A percentile compares a stretch with the other conserved stretches of the same genome.
These are phyloP conservation scores for Bellardia pandia DNA, from an alignment of 2,888 invertebrate genomes.

Conservation along the genomic window DNA sequence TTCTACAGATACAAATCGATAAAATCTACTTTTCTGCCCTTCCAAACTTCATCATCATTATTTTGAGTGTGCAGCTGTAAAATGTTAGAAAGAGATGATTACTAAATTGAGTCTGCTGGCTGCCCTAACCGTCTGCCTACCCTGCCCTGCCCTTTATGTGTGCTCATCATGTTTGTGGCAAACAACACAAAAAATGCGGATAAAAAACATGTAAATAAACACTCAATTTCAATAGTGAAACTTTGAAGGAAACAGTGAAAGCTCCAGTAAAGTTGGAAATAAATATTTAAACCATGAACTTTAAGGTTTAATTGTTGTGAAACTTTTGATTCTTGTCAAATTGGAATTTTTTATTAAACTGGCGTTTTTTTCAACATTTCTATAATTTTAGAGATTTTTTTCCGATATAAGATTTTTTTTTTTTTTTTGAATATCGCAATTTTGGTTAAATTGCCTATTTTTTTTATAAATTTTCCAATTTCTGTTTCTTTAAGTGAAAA, in stretches of 20 bases:
- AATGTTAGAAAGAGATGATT: conserved; percentile 34
- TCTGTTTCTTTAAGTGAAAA: too few relatives aligned
- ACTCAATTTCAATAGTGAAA: background rate
- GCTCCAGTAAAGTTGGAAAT: background rate
- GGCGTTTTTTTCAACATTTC: too few relatives aligned
- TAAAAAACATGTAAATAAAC: conserved; percentile 23
- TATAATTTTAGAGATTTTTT: too few relatives aligned
- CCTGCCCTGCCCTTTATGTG: background rate
- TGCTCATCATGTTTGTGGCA: conserved; percentile 32
- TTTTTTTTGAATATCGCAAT: too few relatives aligned
- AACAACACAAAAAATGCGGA: background rate
- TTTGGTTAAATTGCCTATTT: too few relatives aligned
- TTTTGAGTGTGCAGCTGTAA: background rate
- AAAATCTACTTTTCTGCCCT: conserved; percentile 19
- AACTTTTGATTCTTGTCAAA: too few relatives aligned
- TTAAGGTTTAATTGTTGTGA: too few relatives aligned
- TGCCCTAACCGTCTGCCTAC: background rate
- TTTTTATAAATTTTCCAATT: too few relatives aligned
- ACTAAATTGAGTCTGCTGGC: background rate
- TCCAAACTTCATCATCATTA: background rate
- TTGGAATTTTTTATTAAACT: too few relatives aligned
- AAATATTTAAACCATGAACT: background rate
- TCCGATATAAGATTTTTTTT: too few relatives aligned
- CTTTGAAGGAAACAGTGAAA: background rate
- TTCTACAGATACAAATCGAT: conserved; percentile 42